Evolutionary conservation across 2,888 invertebrate genomes (phyloP).

Genomic region (Agrotis puta): DNA sequence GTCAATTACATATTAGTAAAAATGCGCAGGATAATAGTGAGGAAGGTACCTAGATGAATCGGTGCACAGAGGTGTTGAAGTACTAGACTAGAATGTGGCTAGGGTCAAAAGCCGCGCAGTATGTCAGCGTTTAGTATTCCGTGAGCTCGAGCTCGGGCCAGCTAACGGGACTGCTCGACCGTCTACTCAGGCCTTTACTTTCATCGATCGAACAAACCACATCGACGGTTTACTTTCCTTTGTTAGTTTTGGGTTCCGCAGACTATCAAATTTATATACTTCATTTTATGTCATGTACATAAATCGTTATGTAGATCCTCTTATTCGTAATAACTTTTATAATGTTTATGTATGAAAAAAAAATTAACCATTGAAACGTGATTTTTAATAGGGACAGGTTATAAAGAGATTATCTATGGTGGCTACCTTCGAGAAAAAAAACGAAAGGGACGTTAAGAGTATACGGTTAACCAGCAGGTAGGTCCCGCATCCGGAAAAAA

Average conservation of each 20-base stretch:
- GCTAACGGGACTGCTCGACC: constrained; percentile 87
- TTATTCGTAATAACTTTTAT: constrained; percentile 19
- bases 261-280: constrained; percentile 66
- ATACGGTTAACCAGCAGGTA: constrained; percentile 85
- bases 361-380: constrained; percentile 34
- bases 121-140: constrained; percentile 91
- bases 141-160: constrained; percentile 85
- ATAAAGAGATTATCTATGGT: constrained; percentile 81
- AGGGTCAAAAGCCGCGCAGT: constrained; percentile 91
- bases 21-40: constrained; percentile 57
- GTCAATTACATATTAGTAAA: constrained; percentile 28
- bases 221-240: constrained; percentile 89
- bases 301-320: constrained; percentile 32
- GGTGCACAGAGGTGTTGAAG: constrained; percentile 84
- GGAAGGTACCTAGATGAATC: constrained; percentile 72
- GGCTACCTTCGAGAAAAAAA: constrained; percentile 71
- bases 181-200: constrained; percentile 90
- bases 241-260: constrained; percentile 84
- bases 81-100: constrained; percentile 89
- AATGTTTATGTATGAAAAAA: constrained; percentile 5
- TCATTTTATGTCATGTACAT: constrained; percentile 42
- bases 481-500: constrained; percentile 71
- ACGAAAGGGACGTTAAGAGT: constrained; percentile 83
- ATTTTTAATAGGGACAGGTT: constrained; percentile 66
- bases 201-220: constrained; percentile 89